Evolutionary conservation across 1,140 invertebrate species (phyloP).

Genomic region (Drosophila guanche): DNA sequence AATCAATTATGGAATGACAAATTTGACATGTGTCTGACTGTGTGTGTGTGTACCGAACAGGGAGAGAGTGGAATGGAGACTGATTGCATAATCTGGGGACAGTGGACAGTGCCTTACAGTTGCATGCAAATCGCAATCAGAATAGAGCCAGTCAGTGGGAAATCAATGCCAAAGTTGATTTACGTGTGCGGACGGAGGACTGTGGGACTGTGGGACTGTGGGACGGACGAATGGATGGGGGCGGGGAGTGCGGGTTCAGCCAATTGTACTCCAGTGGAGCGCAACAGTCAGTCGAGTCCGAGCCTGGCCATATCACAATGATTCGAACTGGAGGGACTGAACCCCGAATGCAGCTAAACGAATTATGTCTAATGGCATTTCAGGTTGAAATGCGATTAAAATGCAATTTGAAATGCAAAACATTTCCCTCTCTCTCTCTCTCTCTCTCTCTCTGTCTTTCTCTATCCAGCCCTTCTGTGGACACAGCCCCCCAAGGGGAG

Average conservation of each 20-base stretch:
- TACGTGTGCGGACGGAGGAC: conserved; percentile 64
- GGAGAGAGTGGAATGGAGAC: not conserved
- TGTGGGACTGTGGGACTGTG: no score
- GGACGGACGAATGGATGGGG: no score
- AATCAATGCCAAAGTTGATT: conserved; percentile 80
- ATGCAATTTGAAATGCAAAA: conserved; percentile 82
- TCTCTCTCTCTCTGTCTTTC: conserved; percentile 1
- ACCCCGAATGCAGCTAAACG: conserved; percentile 77
- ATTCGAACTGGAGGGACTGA: conserved; percentile 51
- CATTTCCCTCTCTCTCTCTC: conserved; percentile 45
- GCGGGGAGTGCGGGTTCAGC: not conserved
- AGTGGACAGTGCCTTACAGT: conserved; percentile 56
- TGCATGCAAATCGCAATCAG: conserved; percentile 58
- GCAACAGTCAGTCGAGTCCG: conserved; percentile 35
- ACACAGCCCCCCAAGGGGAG: no score
- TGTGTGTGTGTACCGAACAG: not conserved
- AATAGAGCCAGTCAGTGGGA: conserved; percentile 38
- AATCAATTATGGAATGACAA: conserved; percentile 78
- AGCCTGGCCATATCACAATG: conserved; percentile 71
- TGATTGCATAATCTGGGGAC: conserved; percentile 68
- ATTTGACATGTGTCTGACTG: conserved; percentile 56
- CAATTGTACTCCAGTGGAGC: conserved; percentile 70
- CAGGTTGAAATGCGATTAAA: conserved; percentile 82
- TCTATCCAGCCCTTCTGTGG: not conserved
- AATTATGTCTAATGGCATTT: conserved; percentile 82